A percentile compares a stretch with the other conserved stretches of the same genome.
Evolutionary conservation across 2,888 invertebrate species (phyloP).

Genomic region (Archaeoteleia sp.): DNA sequence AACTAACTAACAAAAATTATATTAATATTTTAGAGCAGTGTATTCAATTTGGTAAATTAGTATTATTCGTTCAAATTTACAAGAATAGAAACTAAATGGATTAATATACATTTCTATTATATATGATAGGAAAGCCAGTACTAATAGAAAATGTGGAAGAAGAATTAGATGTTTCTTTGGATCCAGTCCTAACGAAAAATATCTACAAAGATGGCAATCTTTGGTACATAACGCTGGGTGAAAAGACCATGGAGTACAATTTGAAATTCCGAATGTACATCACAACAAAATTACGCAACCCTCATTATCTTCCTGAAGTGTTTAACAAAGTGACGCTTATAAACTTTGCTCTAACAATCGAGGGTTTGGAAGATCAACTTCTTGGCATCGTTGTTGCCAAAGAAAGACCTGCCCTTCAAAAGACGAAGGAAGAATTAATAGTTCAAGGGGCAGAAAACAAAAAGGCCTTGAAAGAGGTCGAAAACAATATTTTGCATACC

Average conservation of each 20-base stretch:
- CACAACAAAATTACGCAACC: slow-evolving; percentile 89
- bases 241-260: slow-evolving; percentile 86
- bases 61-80: not conserved
- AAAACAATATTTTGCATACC: slow-evolving; percentile 91
- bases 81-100: not conserved
- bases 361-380: slow-evolving; percentile 89
- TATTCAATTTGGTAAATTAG: slow-evolving; percentile 80
- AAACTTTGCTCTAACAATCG: slow-evolving; percentile 88
- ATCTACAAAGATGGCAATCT: slow-evolving; percentile 85
- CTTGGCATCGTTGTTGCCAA: slow-evolving; percentile 90
- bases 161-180: slow-evolving; percentile 85
- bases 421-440: slow-evolving; percentile 86
- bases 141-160: slow-evolving; percentile 86
- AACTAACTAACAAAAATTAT: slow-evolving; percentile 85
- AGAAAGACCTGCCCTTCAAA: slow-evolving; percentile 89
- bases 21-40: slow-evolving; percentile 85
- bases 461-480: slow-evolving; percentile 86
- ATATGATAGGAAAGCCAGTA: slow-evolving; percentile 79
- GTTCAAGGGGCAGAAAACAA: slow-evolving; percentile 87
- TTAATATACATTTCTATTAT: slow-evolving; percentile 4
- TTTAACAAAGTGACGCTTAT: slow-evolving; percentile 89
- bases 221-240: slow-evolving; percentile 85
- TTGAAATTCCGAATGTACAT: slow-evolving; percentile 85
- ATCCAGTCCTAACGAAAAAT: slow-evolving; percentile 85
- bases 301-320: slow-evolving; percentile 89